These are phyloP conservation scores for Rousettus leschenaultii DNA, from an alignment of 2,113 vertebrate genomes.

Conservation along the genomic window DNA sequence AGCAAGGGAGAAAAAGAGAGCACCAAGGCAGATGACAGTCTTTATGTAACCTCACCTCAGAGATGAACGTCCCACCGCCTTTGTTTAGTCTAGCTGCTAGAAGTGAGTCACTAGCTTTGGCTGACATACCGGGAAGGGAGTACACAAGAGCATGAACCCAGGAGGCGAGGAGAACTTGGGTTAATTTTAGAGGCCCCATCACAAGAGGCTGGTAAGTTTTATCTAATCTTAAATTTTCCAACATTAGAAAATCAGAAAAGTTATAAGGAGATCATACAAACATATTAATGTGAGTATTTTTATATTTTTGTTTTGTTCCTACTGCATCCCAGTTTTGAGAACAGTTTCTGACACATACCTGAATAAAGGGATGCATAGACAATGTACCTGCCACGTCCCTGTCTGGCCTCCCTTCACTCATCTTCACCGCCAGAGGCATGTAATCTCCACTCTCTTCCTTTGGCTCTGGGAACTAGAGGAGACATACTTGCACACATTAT, in stretches of 20 bases:
- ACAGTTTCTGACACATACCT: background rate
- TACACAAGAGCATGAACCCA: background rate
- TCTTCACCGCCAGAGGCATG: no score
- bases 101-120: background rate
- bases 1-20: background rate
- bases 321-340: background rate
- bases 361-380: background rate
- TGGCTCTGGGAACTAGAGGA: background rate
- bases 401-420: background rate
- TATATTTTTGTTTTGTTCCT: background rate
- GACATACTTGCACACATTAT: background rate
- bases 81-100: background rate
- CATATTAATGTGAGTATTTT: background rate
- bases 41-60: background rate
- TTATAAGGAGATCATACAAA: background rate
- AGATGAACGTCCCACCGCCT: background rate
- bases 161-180: background rate
- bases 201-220: rapidly evolving
- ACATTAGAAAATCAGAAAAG: background rate
- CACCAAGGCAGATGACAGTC: background rate
- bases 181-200: background rate
- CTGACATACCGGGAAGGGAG: background rate
- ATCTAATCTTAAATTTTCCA: background rate
- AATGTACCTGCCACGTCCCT: no score
- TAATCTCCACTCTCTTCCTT: no score